These are phyloP conservation scores for Leptobrachium leishanense DNA, from an alignment of 2,113 vertebrate genomes.

Conservation along the genomic window DNA sequence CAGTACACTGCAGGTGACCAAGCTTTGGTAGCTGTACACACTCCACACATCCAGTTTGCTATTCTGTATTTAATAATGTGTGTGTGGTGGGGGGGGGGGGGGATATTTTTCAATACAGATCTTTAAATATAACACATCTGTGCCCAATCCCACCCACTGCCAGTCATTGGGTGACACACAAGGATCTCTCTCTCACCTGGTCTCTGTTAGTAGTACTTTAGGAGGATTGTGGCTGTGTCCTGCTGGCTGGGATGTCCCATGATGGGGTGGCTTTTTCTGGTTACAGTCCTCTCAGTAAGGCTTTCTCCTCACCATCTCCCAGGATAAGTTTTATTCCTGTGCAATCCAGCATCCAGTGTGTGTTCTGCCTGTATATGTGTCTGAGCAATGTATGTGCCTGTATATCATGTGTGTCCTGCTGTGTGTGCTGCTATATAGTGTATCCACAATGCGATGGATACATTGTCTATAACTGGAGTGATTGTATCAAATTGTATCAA, in stretches of 20 bases:
- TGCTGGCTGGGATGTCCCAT: conserved; percentile 43
- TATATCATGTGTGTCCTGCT: background rate
- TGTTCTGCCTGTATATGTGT: background rate
- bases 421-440: background rate
- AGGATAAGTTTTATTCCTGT: conserved; percentile 35
- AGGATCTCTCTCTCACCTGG: conserved; percentile 24
- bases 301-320: conserved; percentile 11
- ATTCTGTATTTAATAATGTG: too few relatives aligned
- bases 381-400: background rate
- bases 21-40: background rate
- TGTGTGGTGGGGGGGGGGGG: too few relatives aligned
- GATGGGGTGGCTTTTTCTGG: conserved; percentile 3
- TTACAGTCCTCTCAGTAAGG: background rate
- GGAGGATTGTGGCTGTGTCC: conserved; percentile 25
- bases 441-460: background rate
- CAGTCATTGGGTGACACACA: background rate
- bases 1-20: background rate
- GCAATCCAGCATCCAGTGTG: conserved; percentile 5
- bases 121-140: background rate
- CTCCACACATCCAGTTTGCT: too few relatives aligned
- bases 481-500: too few relatives aligned
- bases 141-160: background rate
- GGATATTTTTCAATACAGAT: background rate
- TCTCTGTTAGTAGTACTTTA: conserved; percentile 48
- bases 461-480: too few relatives aligned